Evolutionary conservation across 2,113 vertebrate genomes (phyloP), one percentile per base, ranked within the genome.

Genomic region (Pollachius pollachius): DNA sequence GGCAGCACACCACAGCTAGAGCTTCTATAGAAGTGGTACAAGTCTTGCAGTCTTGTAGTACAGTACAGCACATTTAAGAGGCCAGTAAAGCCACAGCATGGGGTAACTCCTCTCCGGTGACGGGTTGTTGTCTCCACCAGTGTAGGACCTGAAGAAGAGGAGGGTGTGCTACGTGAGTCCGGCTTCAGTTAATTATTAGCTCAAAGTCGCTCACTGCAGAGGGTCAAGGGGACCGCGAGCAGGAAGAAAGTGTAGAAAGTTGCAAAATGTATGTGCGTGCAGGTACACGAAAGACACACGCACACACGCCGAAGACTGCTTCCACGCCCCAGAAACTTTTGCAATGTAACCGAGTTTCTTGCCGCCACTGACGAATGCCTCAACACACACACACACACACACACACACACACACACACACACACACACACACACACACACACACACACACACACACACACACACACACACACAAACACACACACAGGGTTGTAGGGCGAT

Each of bases 401-500:
- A 34, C 30, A 13, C 71, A n/a, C 21, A 19, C 21, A 74, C 58
- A 77, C 25, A 70, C 34, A 71, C 68, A 59, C 62, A 68, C 11
- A 15, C 19, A n/a, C 34, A 76, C 21, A 74, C 58, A 77, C 25
- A 70, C 34, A 71, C 68, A 59, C 62, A 68, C 11, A 15, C 19
- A n/a, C 34, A 70, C 78, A 84, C 70, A 72, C 64, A 80, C 76
- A 60, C 57, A 58, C 65, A 64, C 64, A 64, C 56, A 37, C 65
- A 34, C 30, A 13, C 71, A 19, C 23, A 19, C 23, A 74, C 58
- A 77, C 25, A 70, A 27, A 71, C 68, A 59, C 62, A 68, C 11
- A 15, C 19, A n/a, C 34, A 76, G 23, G 41, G 41, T 48, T 48
- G 41, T 13, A 48, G 41, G 41, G 41, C 12, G 41, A 48, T 9